Evolutionary conservation across 2,888 invertebrate genomes (phyloP).

Genomic region (Cybosia mesomella): DNA sequence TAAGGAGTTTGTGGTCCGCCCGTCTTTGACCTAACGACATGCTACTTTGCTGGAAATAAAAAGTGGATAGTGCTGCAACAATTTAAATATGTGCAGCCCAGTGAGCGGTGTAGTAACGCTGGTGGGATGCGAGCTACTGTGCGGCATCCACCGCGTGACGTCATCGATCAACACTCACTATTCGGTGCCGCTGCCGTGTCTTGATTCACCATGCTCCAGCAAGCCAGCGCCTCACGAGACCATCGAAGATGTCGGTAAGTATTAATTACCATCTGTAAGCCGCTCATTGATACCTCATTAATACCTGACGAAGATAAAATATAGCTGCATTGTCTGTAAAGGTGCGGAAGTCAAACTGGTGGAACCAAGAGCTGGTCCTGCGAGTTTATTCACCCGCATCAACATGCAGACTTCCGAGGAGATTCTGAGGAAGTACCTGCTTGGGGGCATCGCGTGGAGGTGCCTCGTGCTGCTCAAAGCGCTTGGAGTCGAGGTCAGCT

Average conservation of each 20-base stretch:
- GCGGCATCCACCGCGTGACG: conserved; percentile 87
- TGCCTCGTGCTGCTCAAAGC: conserved; percentile 86
- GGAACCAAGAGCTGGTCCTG: conserved; percentile 54
- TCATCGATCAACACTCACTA: conserved; percentile 77
- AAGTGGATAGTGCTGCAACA: not conserved
- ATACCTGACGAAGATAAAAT: not conserved
- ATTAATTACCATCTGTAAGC: not conserved
- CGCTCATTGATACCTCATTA: not conserved
- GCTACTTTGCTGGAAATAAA: not conserved
- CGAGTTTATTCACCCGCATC: conserved; percentile 71
- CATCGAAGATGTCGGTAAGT: conserved; percentile 31
- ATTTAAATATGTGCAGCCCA: conserved; percentile 74
- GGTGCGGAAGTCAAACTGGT: conserved; percentile 57
- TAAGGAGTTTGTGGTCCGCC: not conserved
- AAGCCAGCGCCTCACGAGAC: conserved; percentile 25
- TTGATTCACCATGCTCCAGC: conserved; percentile 47
- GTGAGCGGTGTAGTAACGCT: conserved; percentile 87
- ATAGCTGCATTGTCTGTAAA: not conserved
- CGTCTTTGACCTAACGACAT: not conserved
- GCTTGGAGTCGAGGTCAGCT: conserved; percentile 77
- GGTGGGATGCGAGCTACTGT: conserved; percentile 88
- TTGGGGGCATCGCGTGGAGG: conserved; percentile 88
- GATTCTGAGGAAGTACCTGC: conserved; percentile 84
- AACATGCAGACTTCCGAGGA: conserved; percentile 69
- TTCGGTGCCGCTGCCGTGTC: conserved; percentile 55